Evolutionary conservation across 2,888 invertebrate species (phyloP).

Genomic region (Leptopilina myrica): DNA sequence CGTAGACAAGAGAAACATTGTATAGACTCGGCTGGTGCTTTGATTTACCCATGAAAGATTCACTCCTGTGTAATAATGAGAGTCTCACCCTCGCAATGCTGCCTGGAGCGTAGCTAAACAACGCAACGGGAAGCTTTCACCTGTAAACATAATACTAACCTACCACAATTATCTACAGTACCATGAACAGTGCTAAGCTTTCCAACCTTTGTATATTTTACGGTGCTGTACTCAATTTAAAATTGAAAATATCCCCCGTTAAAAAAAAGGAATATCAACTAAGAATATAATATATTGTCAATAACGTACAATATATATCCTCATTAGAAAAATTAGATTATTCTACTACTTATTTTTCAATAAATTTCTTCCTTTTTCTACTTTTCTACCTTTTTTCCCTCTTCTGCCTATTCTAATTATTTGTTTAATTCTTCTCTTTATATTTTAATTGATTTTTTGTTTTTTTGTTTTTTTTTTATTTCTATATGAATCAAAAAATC

Average conservation of each 20-base stretch:
- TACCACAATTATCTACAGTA: conserved; percentile 45
- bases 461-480: no score
- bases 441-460: no score
- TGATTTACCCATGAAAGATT: conserved; percentile 63
- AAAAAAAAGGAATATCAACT: background rate
- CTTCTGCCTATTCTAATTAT: no score
- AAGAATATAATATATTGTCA: background rate
- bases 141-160: conserved; percentile 49
- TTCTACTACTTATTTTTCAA: no score
- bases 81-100: conserved; percentile 43
- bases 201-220: conserved; percentile 30
- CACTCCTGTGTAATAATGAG: conserved; percentile 58
- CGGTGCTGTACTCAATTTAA: background rate
- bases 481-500: no score
- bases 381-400: no score
- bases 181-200: conserved; percentile 29
- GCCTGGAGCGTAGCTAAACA: conserved; percentile 51
- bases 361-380: no score
- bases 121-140: conserved; percentile 45
- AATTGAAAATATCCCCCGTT: conserved; percentile 10
- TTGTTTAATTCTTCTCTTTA: no score
- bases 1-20: conserved; percentile 53
- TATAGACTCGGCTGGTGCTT: conserved; percentile 49
- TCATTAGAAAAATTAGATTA: no score
- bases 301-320: background rate